Evolutionary conservation across 2,797 vertebrate genomes (phyloP).

Genomic region (Spondyliosoma cantharus): DNA sequence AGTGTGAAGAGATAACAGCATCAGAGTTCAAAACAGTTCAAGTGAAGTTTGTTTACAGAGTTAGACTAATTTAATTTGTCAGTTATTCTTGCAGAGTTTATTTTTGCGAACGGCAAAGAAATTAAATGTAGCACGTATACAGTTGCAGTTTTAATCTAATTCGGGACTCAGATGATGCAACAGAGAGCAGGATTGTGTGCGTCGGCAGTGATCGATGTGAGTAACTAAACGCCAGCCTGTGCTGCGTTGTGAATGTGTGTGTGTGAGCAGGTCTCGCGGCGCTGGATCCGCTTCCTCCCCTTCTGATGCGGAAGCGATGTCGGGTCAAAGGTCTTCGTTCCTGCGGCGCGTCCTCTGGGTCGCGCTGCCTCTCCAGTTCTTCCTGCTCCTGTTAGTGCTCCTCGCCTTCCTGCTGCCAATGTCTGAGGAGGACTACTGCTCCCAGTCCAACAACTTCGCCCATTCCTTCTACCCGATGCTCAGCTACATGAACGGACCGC

Average conservation of each 20-base stretch:
- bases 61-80: slow-evolving; percentile 45
- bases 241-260: slow-evolving; percentile 60
- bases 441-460: slow-evolving; percentile 94
- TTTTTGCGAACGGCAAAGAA: slow-evolving; percentile 24
- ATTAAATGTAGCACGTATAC: background rate
- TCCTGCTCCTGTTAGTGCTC: slow-evolving; percentile 90
- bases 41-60: slow-evolving; percentile 28
- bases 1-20: slow-evolving; percentile 7
- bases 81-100: slow-evolving; percentile 29
- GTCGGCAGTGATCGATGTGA: background rate
- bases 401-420: slow-evolving; percentile 91
- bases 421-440: slow-evolving; percentile 92
- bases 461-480: slow-evolving; percentile 96
- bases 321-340: slow-evolving; percentile 73
- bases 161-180: slow-evolving; percentile 19
- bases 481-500: slow-evolving; percentile 94
- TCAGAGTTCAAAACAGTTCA: slow-evolving; percentile 36
- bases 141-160: slow-evolving; percentile 1
- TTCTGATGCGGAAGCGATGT: slow-evolving; percentile 85
- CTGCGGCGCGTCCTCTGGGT: slow-evolving; percentile 90
- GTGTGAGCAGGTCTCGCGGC: slow-evolving; percentile 84
- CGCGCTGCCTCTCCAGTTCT: slow-evolving; percentile 92
- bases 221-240: slow-evolving; percentile 49
- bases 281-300: slow-evolving; percentile 96
- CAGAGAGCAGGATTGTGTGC: background rate